These are phyloP conservation scores for Seira ritae DNA, from an alignment of 2,888 invertebrate species.

Conservation along the genomic window DNA sequence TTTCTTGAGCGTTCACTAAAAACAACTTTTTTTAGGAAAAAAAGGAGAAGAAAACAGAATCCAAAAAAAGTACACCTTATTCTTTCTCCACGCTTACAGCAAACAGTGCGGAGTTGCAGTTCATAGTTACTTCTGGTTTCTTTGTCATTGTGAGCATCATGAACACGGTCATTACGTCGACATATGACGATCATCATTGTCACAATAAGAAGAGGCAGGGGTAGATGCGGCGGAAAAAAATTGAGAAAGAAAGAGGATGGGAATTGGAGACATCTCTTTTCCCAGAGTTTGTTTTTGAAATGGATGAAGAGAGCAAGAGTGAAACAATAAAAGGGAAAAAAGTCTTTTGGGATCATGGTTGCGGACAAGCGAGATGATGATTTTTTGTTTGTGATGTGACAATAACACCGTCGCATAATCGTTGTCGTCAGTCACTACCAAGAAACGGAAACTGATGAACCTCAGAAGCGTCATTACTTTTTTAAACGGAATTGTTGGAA, in stretches of 20 bases:
- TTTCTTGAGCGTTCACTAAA: not conserved
- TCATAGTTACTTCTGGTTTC: not conserved
- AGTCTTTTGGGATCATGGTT: not conserved
- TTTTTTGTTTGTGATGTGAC: not conserved
- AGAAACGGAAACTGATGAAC: not conserved
- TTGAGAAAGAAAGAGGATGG: conserved; percentile 29
- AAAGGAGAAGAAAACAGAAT: not conserved
- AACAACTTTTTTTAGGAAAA: not conserved
- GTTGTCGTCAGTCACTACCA: not conserved
- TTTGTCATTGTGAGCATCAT: conserved; percentile 38
- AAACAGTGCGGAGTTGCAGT: not conserved
- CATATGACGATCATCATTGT: conserved; percentile 61
- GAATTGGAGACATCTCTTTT: conserved; percentile 51
- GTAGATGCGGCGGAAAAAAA: conserved; percentile 13
- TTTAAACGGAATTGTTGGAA: too few species aligned
- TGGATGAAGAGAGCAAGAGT: conserved; percentile 18
- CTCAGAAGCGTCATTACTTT: not conserved
- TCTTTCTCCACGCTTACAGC: not conserved
- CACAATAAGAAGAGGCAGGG: conserved; percentile 31
- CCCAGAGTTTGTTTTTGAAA: conserved; percentile 39
- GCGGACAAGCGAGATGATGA: not conserved
- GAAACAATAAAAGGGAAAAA: conserved; percentile 19
- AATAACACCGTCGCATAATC: not conserved
- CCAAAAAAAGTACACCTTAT: not conserved
- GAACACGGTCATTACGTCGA: conserved; percentile 58